Conservation (phyloP, 2,113 vertebrate species). For the Nycticorax nycticorax region DNA sequence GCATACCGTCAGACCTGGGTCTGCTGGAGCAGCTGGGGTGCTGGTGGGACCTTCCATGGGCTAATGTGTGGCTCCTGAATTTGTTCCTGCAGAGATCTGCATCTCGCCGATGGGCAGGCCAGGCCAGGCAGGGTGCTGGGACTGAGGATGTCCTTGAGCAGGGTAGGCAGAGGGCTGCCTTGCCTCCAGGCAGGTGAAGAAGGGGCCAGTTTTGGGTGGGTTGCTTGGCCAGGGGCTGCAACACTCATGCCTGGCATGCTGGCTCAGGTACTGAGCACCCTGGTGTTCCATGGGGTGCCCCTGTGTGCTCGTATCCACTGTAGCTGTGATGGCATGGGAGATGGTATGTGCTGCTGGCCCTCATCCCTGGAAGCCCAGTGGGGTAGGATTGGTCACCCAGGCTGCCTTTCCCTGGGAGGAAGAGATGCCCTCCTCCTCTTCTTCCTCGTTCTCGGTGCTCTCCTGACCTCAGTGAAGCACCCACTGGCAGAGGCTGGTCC, state of each 20-base stretch:
- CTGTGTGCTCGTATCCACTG: neutral
- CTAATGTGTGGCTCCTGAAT: neutral
- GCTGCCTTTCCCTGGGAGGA: neutral
- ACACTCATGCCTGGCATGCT: fast-evolving
- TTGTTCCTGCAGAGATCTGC: fast-evolving
- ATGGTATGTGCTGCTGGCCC: neutral
- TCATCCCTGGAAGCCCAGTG: neutral
- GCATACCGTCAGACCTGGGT: neutral
- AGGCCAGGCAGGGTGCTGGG: neutral
- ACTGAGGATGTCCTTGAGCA: neutral
- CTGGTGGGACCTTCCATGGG: neutral
- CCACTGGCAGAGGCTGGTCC: neutral
- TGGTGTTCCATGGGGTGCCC: fast-evolving
- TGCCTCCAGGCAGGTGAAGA: neutral
- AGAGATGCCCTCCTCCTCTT: neutral
- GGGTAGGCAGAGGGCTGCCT: neutral
- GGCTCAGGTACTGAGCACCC: neutral
- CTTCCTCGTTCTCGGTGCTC: neutral
- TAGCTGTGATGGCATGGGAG: neutral
- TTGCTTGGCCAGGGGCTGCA: neutral
- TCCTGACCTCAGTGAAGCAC: neutral
- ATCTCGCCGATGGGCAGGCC: neutral
- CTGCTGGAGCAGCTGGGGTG: neutral
- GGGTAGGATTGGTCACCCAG: neutral
- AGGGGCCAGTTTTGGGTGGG: neutral